Conservation (phyloP, 2,888 invertebrate genomes). For the Pediacus dermestoides region DNA sequence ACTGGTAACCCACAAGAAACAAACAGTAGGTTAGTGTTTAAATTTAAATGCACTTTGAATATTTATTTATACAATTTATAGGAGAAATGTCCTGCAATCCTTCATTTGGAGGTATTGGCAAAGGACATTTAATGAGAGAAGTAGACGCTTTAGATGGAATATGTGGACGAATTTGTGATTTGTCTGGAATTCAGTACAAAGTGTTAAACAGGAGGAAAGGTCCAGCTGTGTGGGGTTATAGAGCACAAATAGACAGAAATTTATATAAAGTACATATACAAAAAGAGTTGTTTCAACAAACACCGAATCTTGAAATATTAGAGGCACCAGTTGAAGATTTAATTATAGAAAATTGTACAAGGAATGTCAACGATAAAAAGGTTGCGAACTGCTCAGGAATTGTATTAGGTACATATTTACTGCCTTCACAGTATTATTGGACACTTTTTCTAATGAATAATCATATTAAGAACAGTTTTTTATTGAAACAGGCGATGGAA, state of each 20-base stretch:
- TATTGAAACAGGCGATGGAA: conserved; percentile 57
- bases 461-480: conserved; percentile 6
- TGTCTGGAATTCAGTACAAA: conserved; percentile 77
- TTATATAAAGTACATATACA: conserved; percentile 77
- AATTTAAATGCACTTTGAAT: conserved; percentile 1
- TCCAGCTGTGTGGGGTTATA: conserved; percentile 84
- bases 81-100: conserved; percentile 94
- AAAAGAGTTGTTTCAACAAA: conserved; percentile 60
- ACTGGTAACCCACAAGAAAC: conserved; percentile 78
- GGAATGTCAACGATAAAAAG: conserved; percentile 25
- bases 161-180: conserved; percentile 76
- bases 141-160: conserved; percentile 86
- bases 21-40: conserved; percentile 64
- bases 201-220: conserved; percentile 77
- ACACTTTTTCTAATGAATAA: neutral
- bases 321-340: conserved; percentile 79
- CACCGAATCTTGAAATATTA: conserved; percentile 62
- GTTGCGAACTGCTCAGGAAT: conserved; percentile 52
- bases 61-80: conserved; percentile 38
- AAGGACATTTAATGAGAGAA: conserved; percentile 83
- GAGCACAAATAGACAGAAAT: conserved; percentile 82
- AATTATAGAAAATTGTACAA: conserved; percentile 51
- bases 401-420: conserved; percentile 49
- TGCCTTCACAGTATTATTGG: neutral
- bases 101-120: conserved; percentile 89